Conservation (phyloP, 2,113 vertebrate genomes). For the Charadrius vociferus region DNA sequence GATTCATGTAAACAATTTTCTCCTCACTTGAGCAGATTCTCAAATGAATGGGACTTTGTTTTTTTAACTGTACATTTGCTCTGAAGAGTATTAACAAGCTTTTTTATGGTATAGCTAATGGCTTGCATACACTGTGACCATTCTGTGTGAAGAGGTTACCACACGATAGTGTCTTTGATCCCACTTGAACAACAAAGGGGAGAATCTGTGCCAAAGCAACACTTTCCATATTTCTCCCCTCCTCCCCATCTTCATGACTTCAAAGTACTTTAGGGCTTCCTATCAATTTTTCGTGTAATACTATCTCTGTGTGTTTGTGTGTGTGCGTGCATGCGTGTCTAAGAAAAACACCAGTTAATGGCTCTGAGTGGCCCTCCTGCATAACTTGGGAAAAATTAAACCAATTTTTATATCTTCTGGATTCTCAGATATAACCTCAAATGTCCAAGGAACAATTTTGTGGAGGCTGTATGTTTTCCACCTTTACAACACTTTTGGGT, state of each 20-base stretch:
- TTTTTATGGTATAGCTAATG: background rate
- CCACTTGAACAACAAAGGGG: background rate
- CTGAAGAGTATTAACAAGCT: background rate
- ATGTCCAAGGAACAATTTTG: background rate
- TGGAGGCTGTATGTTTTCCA: background rate
- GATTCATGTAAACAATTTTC: background rate
- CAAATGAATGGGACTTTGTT: background rate
- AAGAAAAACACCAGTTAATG: background rate
- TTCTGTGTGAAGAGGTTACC: background rate
- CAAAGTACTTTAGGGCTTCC: background rate
- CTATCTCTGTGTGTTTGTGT: background rate
- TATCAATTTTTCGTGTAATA: background rate
- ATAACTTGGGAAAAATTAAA: background rate
- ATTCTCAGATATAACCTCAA: background rate
- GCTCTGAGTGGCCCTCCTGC: background rate
- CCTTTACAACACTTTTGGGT: background rate
- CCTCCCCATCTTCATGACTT: background rate
- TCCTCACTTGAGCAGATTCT: background rate
- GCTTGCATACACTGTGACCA: background rate
- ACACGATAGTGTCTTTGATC: background rate
- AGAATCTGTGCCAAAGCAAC: background rate
- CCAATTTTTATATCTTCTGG: background rate
- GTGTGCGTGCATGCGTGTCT: fast-evolving
- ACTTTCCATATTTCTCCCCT: background rate
- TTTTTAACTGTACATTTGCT: background rate